phyloP scores from a whole-genome alignment of 1,140 invertebrate genomes.

The Lasioglossum albipes region DNA sequence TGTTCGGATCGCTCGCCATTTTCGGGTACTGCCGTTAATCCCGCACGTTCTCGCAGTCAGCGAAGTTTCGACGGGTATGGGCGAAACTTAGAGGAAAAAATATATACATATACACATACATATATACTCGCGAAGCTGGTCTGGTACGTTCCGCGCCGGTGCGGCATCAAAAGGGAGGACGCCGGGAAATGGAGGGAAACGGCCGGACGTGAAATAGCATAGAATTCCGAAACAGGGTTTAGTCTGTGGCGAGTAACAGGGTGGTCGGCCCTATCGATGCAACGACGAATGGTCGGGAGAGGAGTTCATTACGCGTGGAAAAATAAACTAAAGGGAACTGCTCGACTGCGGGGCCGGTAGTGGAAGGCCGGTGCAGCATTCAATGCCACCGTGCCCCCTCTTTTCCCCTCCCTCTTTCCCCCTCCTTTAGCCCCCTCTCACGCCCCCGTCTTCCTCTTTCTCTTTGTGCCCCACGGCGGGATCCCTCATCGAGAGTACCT shows the following conservation, averaged over 20 bases:
- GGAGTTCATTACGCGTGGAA: conserved; percentile 70
- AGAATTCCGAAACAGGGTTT: conserved; percentile 64
- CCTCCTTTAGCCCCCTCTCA: background rate
- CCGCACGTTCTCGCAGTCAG: conserved; percentile 12
- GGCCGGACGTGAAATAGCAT: conserved; percentile 59
- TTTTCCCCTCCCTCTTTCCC: no score
- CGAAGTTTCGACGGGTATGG: no score
- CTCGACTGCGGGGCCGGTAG: conserved; percentile 49
- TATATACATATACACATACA: conserved; percentile 25
- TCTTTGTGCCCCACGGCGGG: conserved; percentile 55
- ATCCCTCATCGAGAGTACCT: conserved; percentile 58
- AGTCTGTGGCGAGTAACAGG: conserved; percentile 46
- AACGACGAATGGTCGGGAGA: conserved; percentile 53
- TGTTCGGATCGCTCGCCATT: background rate
- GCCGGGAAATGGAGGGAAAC: conserved; percentile 31
- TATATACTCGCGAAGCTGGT: conserved; percentile 18
- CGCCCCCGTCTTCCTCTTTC: conserved; percentile 41
- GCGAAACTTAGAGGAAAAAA: conserved; percentile 37
- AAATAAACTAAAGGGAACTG: conserved; percentile 69
- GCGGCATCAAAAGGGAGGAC: conserved; percentile 33
- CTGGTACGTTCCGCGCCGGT: background rate
- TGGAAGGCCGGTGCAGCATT: conserved; percentile 53
- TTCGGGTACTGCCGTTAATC: background rate
- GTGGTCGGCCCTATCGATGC: conserved; percentile 62
- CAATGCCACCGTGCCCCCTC: conserved; percentile 47